Evolutionary conservation across 2,113 vertebrate genomes (phyloP), one percentile per base, ranked within the genome.

Genomic region (Lamprologus speciosus): DNA sequence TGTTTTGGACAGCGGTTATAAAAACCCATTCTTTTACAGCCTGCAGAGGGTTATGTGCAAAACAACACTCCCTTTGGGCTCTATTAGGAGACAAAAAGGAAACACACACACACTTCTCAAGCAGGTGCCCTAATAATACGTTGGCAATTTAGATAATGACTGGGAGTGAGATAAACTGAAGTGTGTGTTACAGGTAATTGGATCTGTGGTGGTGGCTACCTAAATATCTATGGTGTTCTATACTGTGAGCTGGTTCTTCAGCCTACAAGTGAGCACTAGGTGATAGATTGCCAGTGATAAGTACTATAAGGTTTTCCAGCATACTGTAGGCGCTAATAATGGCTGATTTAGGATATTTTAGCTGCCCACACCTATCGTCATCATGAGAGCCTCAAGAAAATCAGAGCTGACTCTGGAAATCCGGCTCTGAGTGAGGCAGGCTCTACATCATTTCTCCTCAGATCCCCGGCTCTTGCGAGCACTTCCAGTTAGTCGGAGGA

Each of bases 141-240:
- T 98, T 95, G 95, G 97, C 98, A 98, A 98, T 99, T 98, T 98
- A 98, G 98, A 97, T 99, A 98, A 98, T 98, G 98, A 98, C 97
- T 97, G 96, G 97, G 97, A 97, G 97, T 97, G 98, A 99, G 98
- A 98, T 98, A 97, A 98, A 98, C 97, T 96, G 96, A 98, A 98
- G 97, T 97, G 98, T 97, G 97, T 97, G 97, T 98, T 97, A 97
- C 97, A 98, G 97, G 97, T 99, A 99, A 99, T 99, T 98, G 97
- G 98, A 97, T 96, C 97, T 97, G 88, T 94, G 92, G 95, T 94
- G 96, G 95, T 93, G 96, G 94, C 95, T 94, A 96, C 93, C 91
- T 94, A 94, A 95, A 93, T 91, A 94, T 92, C 90, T 84, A 73
- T 85, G 84, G 75, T 87, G 65, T 65, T 86, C 88, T 68, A 89